Conservation (phyloP, 2,113 vertebrate genomes). For the Brachyhypopomus gauderio region DNA sequence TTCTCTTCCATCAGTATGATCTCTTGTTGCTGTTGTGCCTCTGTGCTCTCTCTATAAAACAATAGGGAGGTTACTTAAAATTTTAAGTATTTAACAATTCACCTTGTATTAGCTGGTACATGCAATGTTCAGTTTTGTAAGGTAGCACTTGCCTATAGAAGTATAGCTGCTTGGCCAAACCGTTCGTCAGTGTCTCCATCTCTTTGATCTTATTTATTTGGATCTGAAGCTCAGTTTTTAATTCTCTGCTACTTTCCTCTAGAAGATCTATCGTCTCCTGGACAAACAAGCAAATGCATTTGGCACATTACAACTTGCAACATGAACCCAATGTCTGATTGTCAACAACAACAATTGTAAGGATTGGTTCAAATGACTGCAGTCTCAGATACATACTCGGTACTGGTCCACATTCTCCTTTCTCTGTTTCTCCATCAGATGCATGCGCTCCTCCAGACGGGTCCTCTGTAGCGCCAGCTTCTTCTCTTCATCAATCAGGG, state of each 20-base stretch:
- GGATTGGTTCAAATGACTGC: not conserved
- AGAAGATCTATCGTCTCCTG: conserved; percentile 84
- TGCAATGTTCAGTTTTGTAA: not conserved
- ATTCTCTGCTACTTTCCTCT: conserved; percentile 82
- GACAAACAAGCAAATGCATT: not conserved
- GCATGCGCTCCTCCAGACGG: conserved; percentile 85
- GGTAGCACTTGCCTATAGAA: conserved; percentile 79
- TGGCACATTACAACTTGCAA: not conserved
- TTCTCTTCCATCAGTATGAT: conserved; percentile 34
- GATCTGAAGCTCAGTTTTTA: conserved; percentile 82
- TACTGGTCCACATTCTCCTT: conserved; percentile 83
- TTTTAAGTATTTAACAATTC: not conserved
- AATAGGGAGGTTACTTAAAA: not conserved
- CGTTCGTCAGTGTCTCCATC: conserved; percentile 81
- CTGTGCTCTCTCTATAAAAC: conserved; percentile 31
- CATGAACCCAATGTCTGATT: not conserved
- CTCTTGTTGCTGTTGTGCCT: conserved; percentile 24
- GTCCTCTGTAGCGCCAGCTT: conserved; percentile 78
- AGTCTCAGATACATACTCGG: conserved; percentile 71
- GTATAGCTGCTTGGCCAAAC: conserved; percentile 78
- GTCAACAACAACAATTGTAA: not conserved
- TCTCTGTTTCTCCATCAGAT: conserved; percentile 78
- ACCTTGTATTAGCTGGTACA: not conserved
- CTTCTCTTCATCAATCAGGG: conserved; percentile 80
- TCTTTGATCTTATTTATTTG: conserved; percentile 87